Evolutionary conservation across 2,888 invertebrate species (phyloP).

Genomic region (Pammene aurita): DNA sequence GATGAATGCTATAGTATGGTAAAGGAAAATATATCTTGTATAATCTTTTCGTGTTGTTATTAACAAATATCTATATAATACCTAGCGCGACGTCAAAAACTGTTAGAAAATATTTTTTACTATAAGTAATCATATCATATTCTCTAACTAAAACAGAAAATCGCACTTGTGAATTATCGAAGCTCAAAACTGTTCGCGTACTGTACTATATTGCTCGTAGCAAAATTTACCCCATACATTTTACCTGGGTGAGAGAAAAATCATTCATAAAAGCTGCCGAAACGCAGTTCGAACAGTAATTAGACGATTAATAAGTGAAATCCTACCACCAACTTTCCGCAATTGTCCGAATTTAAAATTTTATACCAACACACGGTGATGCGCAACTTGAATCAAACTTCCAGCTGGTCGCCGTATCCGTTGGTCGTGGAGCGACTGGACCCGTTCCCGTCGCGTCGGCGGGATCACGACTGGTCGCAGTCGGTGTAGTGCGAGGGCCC

Average conservation of each 20-base stretch:
- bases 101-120: no score
- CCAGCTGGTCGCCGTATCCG: constrained; percentile 33
- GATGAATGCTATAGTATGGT: no score
- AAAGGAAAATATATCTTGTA: no score
- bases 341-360: constrained; percentile 9
- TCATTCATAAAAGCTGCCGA: not conserved
- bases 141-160: no score
- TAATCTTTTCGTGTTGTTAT: no score
- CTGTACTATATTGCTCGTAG: constrained; percentile 10
- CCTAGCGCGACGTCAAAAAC: no score
- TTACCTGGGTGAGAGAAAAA: constrained; percentile 1
- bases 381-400: constrained; percentile 9
- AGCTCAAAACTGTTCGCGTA: no score
- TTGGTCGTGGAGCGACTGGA: constrained; percentile 30
- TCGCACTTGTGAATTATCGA: no score
- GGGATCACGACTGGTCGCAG: constrained; percentile 77
- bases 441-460: constrained; percentile 23
- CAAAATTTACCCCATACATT: constrained; percentile 3
- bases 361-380: constrained; percentile 10
- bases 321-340: not conserved
- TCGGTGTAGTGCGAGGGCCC: constrained; percentile 88
- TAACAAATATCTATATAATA: no score
- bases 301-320: not conserved
- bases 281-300: not conserved
- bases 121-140: no score